These are phyloP conservation scores for Serilophus lunatus DNA, from an alignment of 2,113 vertebrate genomes.

Conservation along the genomic window DNA sequence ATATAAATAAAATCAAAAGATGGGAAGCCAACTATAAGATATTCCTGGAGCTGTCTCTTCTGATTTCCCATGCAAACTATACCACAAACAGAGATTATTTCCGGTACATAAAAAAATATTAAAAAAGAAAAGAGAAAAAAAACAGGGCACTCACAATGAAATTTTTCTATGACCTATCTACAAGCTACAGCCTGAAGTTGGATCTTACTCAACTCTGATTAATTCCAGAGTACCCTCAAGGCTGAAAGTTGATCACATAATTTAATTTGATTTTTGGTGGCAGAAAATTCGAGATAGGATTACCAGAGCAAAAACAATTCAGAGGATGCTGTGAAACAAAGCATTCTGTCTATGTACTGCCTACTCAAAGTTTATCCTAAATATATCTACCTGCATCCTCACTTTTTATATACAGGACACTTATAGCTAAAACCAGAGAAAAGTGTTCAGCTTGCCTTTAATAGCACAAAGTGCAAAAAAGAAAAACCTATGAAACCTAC, in stretches of 20 bases:
- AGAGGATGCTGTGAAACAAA: background rate
- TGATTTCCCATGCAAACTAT: background rate
- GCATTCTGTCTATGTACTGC: background rate
- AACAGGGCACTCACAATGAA: background rate
- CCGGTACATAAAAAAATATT: background rate
- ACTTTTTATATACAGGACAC: background rate
- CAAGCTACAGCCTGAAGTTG: background rate
- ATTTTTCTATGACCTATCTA: background rate
- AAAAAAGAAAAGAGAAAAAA: background rate
- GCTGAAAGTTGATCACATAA: background rate
- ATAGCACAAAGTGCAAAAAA: slow-evolving; percentile 6
- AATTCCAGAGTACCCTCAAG: background rate
- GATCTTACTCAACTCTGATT: background rate
- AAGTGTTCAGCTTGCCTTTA: background rate
- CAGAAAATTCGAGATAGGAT: background rate
- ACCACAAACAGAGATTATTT: background rate
- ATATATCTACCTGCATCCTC: background rate
- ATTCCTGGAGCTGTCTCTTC: background rate
- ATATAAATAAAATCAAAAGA: background rate
- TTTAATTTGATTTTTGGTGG: background rate
- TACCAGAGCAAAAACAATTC: background rate
- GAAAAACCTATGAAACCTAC: slow-evolving; percentile 74
- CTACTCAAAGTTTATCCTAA: background rate
- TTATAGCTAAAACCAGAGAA: background rate
- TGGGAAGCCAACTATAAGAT: background rate